Evolutionary conservation across 2,113 vertebrate species (phyloP).

Genomic region (Callipepla squamata): DNA sequence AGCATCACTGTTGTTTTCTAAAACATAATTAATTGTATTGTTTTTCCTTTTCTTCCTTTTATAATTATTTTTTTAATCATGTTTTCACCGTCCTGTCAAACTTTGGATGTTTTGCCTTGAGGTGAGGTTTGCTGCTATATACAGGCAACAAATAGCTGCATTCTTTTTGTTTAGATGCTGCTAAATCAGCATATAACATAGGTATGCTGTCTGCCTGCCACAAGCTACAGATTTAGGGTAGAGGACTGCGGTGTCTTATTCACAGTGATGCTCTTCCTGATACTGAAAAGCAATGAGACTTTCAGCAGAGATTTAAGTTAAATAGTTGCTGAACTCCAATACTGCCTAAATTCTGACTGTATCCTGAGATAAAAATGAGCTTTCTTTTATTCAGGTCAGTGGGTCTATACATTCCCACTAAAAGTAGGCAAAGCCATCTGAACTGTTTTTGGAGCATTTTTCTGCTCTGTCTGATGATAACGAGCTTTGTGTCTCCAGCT

Average conservation of each 20-base stretch:
- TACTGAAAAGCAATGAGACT: not conserved
- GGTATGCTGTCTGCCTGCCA: not conserved
- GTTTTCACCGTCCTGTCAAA: not conserved
- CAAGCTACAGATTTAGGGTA: not conserved
- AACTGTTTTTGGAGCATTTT: not conserved
- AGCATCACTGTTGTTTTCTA: not conserved
- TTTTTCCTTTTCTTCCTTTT: not conserved
- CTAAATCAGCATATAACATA: not conserved
- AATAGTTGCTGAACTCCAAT: not conserved
- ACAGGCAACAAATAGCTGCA: not conserved
- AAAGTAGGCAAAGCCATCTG: not conserved
- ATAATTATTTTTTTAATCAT: not conserved
- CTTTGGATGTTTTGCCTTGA: not conserved
- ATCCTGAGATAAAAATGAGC: not conserved
- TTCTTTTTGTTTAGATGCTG: not conserved
- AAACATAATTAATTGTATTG: not conserved
- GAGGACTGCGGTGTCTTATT: not conserved
- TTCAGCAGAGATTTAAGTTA: not conserved
- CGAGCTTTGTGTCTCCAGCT: not conserved
- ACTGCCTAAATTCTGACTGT: not conserved
- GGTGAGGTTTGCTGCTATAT: not conserved
- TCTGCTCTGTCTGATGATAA: not conserved
- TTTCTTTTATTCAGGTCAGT: not conserved
- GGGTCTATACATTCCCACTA: not conserved
- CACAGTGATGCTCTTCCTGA: not conserved